Evolutionary conservation across 2,113 vertebrate genomes (phyloP), one percentile per base, ranked within the genome.

Genomic region (Cardinalis cardinalis): DNA sequence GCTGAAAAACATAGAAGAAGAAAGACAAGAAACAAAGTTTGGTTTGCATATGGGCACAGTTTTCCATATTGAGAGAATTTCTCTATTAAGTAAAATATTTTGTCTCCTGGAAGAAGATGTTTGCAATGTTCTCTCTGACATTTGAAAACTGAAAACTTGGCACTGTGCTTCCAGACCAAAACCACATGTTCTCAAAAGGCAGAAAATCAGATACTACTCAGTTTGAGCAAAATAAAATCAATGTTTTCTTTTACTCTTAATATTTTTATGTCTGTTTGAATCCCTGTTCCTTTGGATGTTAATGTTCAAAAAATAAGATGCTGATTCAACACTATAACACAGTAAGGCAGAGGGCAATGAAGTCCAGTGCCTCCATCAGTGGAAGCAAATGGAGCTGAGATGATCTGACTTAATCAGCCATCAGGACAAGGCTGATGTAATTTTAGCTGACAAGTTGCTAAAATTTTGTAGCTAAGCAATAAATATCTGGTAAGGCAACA

Each of bases 121-220:
- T 77, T 43, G 19, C 7, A 31, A 25, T 12, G 4, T 49, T 28
- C 5, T 38, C 21, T 46, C 32, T 69, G 56, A 68, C 2, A 61
- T 41, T 1, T 49, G 16, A 76, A 52, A 21, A 40, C 5, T 40
- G 5, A 69, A 69, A 76, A 41, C 1, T 21, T 76, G 16, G 1
- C 6, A 48, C 14, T 61, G 19, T 77, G 4, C 7, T 89, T 76
- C 60, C 64, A 83, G 28, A 60, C 18, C 41, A 80, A 82, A 72
- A n/a, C 6, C 18, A 31, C 0, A 0, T 36, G 18, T 55, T 83
- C 19, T 60, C 24, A 1, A 3, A 80, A 56, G 20, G 59, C 14
- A 52, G 9, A 16, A 32, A 9, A 72, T 61, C 24, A 87, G 25
- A 6, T 18, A 25, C 6, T n/a, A 11, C 24, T 88, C 19, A 36